These are phyloP conservation scores for Helostoma temminkii DNA, from an alignment of 2,797 vertebrate species.

Conservation along the genomic window DNA sequence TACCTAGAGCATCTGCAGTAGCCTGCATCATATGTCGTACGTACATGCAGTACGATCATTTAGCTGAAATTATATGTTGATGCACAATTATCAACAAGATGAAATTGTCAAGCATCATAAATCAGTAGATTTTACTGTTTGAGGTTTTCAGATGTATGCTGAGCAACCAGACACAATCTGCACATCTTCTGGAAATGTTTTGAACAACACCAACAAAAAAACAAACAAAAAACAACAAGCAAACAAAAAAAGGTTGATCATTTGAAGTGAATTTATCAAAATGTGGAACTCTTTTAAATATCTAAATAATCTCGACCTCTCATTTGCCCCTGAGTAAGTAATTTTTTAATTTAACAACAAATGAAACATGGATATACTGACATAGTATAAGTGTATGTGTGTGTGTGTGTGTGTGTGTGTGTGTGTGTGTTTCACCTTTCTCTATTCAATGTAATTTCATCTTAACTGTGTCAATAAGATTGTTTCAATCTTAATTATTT, in stretches of 20 bases:
- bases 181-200: not conserved
- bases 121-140: not conserved
- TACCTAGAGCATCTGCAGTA: not conserved
- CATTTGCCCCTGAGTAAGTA: not conserved
- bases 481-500: no score
- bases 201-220: not conserved
- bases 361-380: not conserved
- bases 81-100: not conserved
- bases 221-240: not conserved
- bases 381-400: no score
- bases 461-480: no score
- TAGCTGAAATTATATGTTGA: not conserved
- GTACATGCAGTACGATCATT: not conserved
- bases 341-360: constrained; percentile 1
- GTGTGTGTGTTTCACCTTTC: not conserved
- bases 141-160: not conserved
- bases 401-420: no score
- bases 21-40: not conserved
- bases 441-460: not conserved
- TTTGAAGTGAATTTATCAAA: no score
- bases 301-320: not conserved
- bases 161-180: not conserved
- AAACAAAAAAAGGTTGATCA: no score
- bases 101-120: not conserved
- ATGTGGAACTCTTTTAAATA: not conserved